Percentiles rank a stretch among this genome's conserved stretches.
Evolutionary conservation across 1,140 invertebrate species (phyloP).

Genomic region (Cotesia typhae): DNA sequence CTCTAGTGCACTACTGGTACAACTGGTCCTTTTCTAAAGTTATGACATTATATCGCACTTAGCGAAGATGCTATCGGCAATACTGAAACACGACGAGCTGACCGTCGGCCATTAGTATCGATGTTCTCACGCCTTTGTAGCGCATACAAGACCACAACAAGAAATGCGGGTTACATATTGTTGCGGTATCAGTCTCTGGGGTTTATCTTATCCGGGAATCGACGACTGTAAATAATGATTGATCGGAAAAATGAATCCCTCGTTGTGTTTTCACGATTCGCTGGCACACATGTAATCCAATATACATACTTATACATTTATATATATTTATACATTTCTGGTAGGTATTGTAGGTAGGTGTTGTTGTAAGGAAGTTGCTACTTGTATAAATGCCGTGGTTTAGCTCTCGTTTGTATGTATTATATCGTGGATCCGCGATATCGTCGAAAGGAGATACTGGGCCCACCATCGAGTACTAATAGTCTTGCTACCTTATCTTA

Average conservation of each 20-base stretch:
- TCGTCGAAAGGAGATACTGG: too few species aligned
- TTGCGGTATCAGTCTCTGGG: constrained; percentile 11
- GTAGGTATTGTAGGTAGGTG: too few species aligned
- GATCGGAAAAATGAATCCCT: constrained; percentile 38
- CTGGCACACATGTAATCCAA: too few species aligned
- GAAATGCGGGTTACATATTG: constrained; percentile 32
- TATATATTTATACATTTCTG: too few species aligned
- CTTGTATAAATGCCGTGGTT: too few species aligned
- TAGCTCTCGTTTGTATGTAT: too few species aligned
- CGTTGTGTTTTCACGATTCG: constrained; percentile 16
- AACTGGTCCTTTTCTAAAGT: constrained; percentile 50
- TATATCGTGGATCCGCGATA: too few species aligned
- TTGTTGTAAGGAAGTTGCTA: too few species aligned
- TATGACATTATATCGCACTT: constrained; percentile 59
- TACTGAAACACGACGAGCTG: constrained; percentile 53
- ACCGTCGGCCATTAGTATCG: constrained; percentile 57
- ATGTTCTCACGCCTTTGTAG: constrained; percentile 58
- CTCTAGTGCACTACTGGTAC: constrained; percentile 4
- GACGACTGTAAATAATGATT: constrained; percentile 52
- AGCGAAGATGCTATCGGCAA: constrained; percentile 53
- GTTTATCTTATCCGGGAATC: constrained; percentile 33
- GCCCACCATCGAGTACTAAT: too few species aligned
- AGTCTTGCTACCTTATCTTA: too few species aligned
- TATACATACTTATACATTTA: too few species aligned
- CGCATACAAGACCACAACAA: constrained; percentile 19